phyloP scores from a whole-genome alignment of 2,797 vertebrate species.

The Harpagifer antarcticus region DNA sequence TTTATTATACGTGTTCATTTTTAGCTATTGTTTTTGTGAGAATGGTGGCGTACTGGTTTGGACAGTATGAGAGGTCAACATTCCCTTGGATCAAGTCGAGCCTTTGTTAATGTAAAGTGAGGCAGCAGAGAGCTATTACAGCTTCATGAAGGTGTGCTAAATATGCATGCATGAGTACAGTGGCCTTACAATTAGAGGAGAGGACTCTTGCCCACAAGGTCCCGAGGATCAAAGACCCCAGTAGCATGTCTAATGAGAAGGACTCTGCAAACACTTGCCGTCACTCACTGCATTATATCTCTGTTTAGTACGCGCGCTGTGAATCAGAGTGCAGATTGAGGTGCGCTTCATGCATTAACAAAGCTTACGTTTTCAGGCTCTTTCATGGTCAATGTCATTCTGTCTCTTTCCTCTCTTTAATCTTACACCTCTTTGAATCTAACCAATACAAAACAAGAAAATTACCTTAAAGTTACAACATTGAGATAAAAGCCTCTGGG shows the following conservation, averaged over 20 bases:
- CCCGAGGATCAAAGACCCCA: conserved; percentile 37
- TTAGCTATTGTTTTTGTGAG: not conserved
- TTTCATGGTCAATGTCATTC: conserved; percentile 14
- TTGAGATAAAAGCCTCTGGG: conserved; percentile 50
- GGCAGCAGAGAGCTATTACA: conserved; percentile 15
- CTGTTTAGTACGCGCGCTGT: not conserved
- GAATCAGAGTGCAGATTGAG: not conserved
- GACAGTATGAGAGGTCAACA: conserved; percentile 9
- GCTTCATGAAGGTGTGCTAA: conserved; percentile 30
- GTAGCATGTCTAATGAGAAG: conserved; percentile 52
- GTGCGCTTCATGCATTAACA: conserved; percentile 2
- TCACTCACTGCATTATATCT: conserved; percentile 12
- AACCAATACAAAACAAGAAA: conserved; percentile 27
- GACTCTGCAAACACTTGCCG: conserved; percentile 13
- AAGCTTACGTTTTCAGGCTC: conserved; percentile 22
- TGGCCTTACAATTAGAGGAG: conserved; percentile 56
- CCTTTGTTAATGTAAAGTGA: conserved; percentile 27
- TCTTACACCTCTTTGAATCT: conserved; percentile 31
- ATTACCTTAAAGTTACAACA: conserved; percentile 28
- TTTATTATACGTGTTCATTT: not conserved
- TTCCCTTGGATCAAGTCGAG: conserved; percentile 12
- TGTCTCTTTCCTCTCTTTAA: conserved; percentile 34
- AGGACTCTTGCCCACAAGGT: conserved; percentile 50
- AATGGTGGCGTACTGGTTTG: not conserved
- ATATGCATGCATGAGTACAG: conserved; percentile 49